Base-by-base conservation (phyloP, 2,113 vertebrate genomes). In the Sitta europaea region DNA sequence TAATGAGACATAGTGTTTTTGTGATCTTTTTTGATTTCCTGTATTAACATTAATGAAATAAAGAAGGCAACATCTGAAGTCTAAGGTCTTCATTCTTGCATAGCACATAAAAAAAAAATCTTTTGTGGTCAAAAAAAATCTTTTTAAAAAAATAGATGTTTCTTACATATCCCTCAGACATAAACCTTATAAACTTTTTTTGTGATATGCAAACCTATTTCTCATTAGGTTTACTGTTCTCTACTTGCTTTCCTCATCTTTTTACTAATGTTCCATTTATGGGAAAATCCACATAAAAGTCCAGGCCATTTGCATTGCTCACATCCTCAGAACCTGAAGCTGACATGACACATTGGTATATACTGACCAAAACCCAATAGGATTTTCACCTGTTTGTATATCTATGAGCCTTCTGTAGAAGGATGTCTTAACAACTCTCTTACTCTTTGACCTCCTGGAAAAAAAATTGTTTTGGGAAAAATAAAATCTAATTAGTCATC, bases 11-110 rank as follows among this genome's bases (percentile, higher is more conserved):
- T 94, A 93, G 86, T 94, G 93, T 91, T 96, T 97, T 97, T 97
- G 93, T 95, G 94, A 94, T 92, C 81, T 94, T 93, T 94, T 89
- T 96, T 97, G 63, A 97, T 96, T 97, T 98, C 93, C 96, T 96
- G 93, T 75, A 88, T 96, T 97, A 97, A 97, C 72, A 92, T 76
- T 97, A 97, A 97, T 96, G 93, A 96, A 97, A 97, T 95, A 97
- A 98, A 97, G 89, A 96, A 96, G 92, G 86, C 81, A 96, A 68
- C 42, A 84, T 97, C 77, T 95, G 95, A 97, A 97, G 61, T 65
- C 76, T 93, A 96, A 96, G 65, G 55, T 97, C 92, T 94, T 95
- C 86, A 87, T 97, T 97, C 91, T 95, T 94, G 63, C 61, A 80
- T 11, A 93, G 61, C 45, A 92, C 35, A 92, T 90, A 57, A 86